Evolutionary conservation across 2,113 vertebrate genomes (phyloP).

Genomic region (Oplegnathus fasciatus): DNA sequence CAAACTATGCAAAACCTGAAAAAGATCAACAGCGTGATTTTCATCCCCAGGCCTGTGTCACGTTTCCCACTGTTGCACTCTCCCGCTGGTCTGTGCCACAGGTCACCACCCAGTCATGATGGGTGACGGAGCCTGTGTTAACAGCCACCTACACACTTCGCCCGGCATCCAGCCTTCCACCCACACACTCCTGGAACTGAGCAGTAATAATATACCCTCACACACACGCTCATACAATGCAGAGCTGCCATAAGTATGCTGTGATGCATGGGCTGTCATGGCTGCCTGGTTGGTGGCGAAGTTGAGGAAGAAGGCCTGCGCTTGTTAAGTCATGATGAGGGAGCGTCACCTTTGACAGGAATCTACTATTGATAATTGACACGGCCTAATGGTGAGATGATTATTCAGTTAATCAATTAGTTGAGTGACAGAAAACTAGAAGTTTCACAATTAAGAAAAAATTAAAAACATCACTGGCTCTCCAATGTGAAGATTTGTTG

Average conservation of each 20-base stretch:
- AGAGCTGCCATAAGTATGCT: conserved; percentile 67
- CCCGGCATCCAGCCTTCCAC: conserved; percentile 60
- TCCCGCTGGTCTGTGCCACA: conserved; percentile 41
- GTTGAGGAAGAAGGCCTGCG: conserved; percentile 33
- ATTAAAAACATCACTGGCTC: not conserved
- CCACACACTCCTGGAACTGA: conserved; percentile 65
- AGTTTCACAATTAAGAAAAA: conserved; percentile 9
- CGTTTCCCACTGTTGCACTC: conserved; percentile 37
- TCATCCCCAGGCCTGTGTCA: not conserved
- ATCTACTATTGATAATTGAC: conserved; percentile 16
- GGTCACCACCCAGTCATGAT: conserved; percentile 72
- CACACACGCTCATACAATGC: conserved; percentile 45
- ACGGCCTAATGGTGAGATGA: not conserved
- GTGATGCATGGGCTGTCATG: conserved; percentile 72
- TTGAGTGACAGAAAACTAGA: not conserved
- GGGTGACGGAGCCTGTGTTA: conserved; percentile 72
- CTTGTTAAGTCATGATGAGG: conserved; percentile 44
- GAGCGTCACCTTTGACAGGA: conserved; percentile 43
- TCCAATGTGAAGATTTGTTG: not conserved
- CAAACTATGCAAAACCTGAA: conserved; percentile 17
- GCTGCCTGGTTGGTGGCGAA: conserved; percentile 58
- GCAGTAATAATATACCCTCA: conserved; percentile 62
- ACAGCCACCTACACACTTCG: conserved; percentile 73
- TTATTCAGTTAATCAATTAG: not conserved
- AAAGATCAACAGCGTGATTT: conserved; percentile 14